These are phyloP conservation scores for Styela plicata DNA, from an alignment of 23 tunicate genomes.

Conservation along the genomic window DNA sequence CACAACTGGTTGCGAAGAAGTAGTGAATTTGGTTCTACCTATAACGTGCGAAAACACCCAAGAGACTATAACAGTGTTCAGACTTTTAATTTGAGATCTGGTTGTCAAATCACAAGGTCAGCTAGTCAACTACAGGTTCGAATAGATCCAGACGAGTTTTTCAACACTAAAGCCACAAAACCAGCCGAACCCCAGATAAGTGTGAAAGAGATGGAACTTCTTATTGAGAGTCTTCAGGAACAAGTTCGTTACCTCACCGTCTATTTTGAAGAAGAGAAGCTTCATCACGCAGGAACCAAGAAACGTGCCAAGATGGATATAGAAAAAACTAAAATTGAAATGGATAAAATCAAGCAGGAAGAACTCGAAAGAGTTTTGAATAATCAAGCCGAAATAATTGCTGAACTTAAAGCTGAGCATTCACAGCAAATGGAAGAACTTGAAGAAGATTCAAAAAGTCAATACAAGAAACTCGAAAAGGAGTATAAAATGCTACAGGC, in stretches of 20 bases:
- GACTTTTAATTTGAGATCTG: slow-evolving; percentile 69
- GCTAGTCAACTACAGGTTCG: slow-evolving; percentile 70
- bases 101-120: slow-evolving; percentile 51
- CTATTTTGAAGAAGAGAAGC: slow-evolving; percentile 73
- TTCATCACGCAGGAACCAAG: slow-evolving; percentile 76
- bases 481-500: slow-evolving; percentile 80
- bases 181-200: slow-evolving; percentile 10
- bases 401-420: slow-evolving; percentile 16
- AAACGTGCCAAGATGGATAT: slow-evolving; percentile 70
- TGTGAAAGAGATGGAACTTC: slow-evolving; percentile 48
- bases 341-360: slow-evolving; percentile 27
- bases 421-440: slow-evolving; percentile 26
- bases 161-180: slow-evolving; percentile 22
- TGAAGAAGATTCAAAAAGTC: slow-evolving; percentile 30
- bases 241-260: slow-evolving; percentile 63
- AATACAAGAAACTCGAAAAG: slow-evolving; percentile 40
- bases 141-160: slow-evolving; percentile 45
- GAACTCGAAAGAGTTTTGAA: slow-evolving; percentile 21
- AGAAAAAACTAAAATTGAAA: slow-evolving; percentile 4
- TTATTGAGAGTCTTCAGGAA: slow-evolving; percentile 50
- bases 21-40: not conserved
- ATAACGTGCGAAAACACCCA: not conserved
- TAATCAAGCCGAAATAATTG: slow-evolving; percentile 38
- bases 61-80: slow-evolving; percentile 52
- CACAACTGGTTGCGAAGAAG: slow-evolving; percentile 22